phyloP scores from a whole-genome alignment of 2,797 vertebrate genomes.

The Sebastes iracundus region DNA sequence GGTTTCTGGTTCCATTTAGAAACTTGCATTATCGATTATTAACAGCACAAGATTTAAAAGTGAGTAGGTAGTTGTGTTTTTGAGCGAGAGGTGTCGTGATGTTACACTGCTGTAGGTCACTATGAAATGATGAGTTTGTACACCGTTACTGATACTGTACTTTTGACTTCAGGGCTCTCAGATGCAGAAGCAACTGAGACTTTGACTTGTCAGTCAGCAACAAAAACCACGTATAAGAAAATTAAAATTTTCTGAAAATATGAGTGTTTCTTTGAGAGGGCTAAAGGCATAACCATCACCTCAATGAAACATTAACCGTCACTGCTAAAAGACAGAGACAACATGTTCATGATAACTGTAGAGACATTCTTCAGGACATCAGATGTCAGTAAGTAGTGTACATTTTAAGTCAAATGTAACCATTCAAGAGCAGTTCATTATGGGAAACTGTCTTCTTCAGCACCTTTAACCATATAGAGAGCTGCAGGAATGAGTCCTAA shows the following conservation, averaged over 20 bases:
- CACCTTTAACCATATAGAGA: slow-evolving; percentile 5
- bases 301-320: not conserved
- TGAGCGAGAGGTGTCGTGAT: not conserved
- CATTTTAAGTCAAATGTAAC: not conserved
- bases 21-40: not conserved
- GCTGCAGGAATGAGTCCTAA: not conserved
- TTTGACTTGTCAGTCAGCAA: not conserved
- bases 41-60: not conserved
- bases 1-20: not conserved
- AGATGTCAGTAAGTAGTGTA: not conserved
- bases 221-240: not conserved
- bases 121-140: not conserved
- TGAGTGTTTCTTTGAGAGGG: not conserved
- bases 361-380: slow-evolving; percentile 44
- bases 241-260: not conserved
- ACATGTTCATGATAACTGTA: not conserved
- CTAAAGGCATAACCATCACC: not conserved
- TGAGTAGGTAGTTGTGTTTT: not conserved
- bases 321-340: not conserved
- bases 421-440: not conserved
- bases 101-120: not conserved
- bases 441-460: not conserved
- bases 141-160: not conserved
- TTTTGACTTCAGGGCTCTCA: not conserved
- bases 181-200: not conserved